A percentile compares a stretch with the other conserved stretches of the same genome.
Conservation (phyloP, 2,888 invertebrate genomes). For the Tinea trinotella region DNA sequence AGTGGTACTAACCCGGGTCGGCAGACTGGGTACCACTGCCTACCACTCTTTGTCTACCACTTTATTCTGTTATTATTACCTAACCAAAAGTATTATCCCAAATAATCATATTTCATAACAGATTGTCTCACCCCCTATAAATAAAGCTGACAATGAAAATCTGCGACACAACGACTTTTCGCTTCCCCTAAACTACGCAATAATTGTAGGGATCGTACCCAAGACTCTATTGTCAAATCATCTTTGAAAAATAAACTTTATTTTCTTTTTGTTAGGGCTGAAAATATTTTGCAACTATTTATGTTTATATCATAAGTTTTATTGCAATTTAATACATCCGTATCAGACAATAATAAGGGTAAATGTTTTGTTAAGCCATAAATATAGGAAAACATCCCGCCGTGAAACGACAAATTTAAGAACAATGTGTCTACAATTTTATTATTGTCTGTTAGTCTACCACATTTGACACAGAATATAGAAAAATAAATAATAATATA, state of each 20-base stretch:
- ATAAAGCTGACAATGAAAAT: slow-evolving; percentile 51
- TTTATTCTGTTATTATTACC: no score
- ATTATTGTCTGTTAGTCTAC: background rate
- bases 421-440: slow-evolving; percentile 25
- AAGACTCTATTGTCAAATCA: slow-evolving; percentile 54
- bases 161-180: slow-evolving; percentile 55
- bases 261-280: background rate
- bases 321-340: slow-evolving; percentile 68
- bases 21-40: no score
- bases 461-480: background rate
- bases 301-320: slow-evolving; percentile 62
- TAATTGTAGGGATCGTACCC: slow-evolving; percentile 62
- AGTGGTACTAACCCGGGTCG: no score
- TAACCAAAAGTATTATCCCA: no score
- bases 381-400: slow-evolving; percentile 57
- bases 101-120: background rate
- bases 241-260: slow-evolving; percentile 28
- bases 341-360: slow-evolving; percentile 68
- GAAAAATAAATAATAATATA: background rate
- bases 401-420: slow-evolving; percentile 50
- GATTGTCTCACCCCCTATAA: background rate
- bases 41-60: no score
- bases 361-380: slow-evolving; percentile 72
- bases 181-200: slow-evolving; percentile 43
- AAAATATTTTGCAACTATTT: background rate